phyloP scores from a whole-genome alignment of 2,797 vertebrate genomes.

The Coendou prehensilis region DNA sequence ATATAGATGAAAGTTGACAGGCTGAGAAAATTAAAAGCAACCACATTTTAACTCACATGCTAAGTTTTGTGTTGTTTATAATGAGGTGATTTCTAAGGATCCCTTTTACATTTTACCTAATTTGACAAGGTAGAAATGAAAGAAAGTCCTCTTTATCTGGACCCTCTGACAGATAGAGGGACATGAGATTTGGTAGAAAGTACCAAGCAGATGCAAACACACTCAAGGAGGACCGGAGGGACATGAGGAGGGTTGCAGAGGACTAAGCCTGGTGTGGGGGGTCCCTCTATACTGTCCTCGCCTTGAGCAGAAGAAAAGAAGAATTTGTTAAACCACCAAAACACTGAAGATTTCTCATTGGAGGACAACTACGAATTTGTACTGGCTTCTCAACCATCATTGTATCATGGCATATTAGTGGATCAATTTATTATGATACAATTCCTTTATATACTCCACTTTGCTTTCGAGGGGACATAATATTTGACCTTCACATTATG shows the following conservation, averaged over 20 bases:
- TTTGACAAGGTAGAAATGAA: background rate
- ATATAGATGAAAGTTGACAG: background rate
- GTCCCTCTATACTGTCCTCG: background rate
- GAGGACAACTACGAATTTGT: background rate
- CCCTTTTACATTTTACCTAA: background rate
- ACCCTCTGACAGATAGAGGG: background rate
- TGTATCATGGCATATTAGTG: background rate
- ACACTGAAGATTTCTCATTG: background rate
- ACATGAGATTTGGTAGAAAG: background rate
- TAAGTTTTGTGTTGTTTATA: background rate
- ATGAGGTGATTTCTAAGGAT: background rate
- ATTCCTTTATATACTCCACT: background rate
- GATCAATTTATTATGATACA: background rate
- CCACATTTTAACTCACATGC: background rate
- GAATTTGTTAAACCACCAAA: background rate
- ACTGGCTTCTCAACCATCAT: background rate
- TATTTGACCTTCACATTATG: background rate
- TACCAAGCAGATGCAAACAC: background rate
- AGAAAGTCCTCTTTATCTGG: background rate
- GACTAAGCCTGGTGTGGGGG: background rate
- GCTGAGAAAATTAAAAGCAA: conserved; percentile 23
- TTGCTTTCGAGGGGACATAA: background rate
- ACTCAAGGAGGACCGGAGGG: background rate
- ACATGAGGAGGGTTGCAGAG: background rate
- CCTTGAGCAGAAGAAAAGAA: background rate